Percentiles rank a stretch among this genome's conserved stretches.
Conservation (phyloP, 2,888 invertebrate species). For the Hedychridium roseum region DNA sequence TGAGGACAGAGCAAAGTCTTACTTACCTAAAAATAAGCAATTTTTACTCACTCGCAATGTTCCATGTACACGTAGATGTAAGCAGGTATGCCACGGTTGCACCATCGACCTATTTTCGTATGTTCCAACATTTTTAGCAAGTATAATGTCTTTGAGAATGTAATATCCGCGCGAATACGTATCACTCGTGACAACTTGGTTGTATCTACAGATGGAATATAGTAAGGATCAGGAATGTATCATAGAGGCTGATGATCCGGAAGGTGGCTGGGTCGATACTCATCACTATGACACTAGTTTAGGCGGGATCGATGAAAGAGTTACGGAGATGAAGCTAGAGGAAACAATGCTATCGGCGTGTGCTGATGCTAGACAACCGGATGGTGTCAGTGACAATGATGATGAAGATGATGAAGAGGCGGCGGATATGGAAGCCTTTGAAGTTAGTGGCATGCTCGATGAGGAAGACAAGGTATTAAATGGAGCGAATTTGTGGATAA, state of each 20-base stretch:
- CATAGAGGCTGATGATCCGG: conserved; percentile 85
- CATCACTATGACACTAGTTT: conserved; percentile 83
- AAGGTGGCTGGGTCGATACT: conserved; percentile 98
- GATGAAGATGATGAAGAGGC: conserved; percentile 95
- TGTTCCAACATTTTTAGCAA: no score
- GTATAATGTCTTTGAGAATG: no score
- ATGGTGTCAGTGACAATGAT: conserved; percentile 69
- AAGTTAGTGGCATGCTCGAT: conserved; percentile 94
- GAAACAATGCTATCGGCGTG: conserved; percentile 63
- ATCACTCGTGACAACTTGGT: no score
- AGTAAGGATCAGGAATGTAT: conserved; percentile 90
- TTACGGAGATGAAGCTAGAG: conserved; percentile 88
- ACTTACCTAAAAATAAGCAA: conserved; percentile 94
- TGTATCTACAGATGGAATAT: conserved; percentile 79
- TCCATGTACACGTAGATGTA: conserved; percentile 94
- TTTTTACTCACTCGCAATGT: conserved; percentile 97
- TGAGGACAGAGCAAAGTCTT: conserved; percentile 85
- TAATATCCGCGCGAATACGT: no score
- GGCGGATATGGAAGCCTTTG: conserved; percentile 97
- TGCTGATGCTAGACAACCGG: conserved; percentile 52
- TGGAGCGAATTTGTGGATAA: no score
- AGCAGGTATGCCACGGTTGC: conserved; percentile 82
- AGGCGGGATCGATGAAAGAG: conserved; percentile 77
- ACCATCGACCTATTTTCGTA: no score
- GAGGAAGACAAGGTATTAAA: conserved; percentile 88